A percentile compares a stretch with the other conserved stretches of the same genome.
phyloP scores from a whole-genome alignment of 2,113 vertebrate species.

The Nyctereutes procyonoides region DNA sequence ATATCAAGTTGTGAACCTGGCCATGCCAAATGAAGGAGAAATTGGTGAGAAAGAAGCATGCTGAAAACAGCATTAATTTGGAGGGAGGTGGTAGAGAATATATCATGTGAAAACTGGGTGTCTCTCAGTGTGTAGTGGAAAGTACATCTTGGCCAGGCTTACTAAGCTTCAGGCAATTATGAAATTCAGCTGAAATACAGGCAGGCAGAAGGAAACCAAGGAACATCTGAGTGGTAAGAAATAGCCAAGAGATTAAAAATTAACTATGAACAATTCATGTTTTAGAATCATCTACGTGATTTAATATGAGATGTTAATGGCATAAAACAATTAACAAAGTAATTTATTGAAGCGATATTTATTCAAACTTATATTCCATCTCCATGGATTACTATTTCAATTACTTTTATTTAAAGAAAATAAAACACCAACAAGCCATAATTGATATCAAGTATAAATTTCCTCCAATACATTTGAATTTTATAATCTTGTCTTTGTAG shows the following conservation, averaged over 20 bases:
- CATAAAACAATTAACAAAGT: neutral
- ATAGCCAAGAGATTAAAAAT: neutral
- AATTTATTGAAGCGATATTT: neutral
- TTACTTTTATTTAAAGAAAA: constrained; percentile 39
- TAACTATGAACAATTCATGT: neutral
- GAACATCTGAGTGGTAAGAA: neutral
- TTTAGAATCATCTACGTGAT: neutral
- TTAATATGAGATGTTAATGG: neutral
- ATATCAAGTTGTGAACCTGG: neutral
- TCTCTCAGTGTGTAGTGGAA: neutral
- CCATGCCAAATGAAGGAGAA: neutral
- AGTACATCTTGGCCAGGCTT: neutral
- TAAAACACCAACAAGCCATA: neutral
- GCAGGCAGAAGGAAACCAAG: neutral
- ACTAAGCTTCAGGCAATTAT: neutral
- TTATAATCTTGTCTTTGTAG: neutral
- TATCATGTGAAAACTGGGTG: neutral
- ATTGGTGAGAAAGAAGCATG: neutral
- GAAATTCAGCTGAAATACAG: neutral
- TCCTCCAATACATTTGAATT: neutral
- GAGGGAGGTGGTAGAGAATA: neutral
- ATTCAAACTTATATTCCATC: constrained; percentile 19
- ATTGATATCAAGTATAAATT: neutral
- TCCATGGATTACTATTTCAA: neutral
- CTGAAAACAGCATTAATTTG: neutral